phyloP scores from a whole-genome alignment of 92 coral and sea anemone genomes.

The Porites divaricata region DNA sequence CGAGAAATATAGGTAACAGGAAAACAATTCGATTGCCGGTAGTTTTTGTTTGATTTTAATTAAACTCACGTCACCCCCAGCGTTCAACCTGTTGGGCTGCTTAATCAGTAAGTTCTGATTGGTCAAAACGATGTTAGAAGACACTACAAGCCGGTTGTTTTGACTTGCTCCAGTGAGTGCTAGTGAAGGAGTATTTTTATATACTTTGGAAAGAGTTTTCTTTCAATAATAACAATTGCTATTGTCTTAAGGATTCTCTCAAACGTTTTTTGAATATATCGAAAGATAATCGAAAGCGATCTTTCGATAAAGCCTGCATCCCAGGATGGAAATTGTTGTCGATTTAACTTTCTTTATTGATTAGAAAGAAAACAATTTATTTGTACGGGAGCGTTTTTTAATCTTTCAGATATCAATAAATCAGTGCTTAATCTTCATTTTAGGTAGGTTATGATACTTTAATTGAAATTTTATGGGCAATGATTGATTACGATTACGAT shows the following conservation, averaged over 20 bases:
- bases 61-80: conserved; percentile 8
- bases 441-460: too few species aligned
- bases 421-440: too few species aligned
- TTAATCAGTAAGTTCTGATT: conserved; percentile 7
- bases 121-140: neutral
- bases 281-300: too few species aligned
- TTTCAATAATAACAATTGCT: neutral
- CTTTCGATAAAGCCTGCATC: too few species aligned
- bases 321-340: too few species aligned
- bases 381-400: too few species aligned
- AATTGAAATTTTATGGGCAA: too few species aligned
- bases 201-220: neutral
- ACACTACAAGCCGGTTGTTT: conserved; percentile 16
- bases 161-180: conserved; percentile 18
- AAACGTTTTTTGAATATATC: too few species aligned
- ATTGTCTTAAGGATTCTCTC: neutral
- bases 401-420: too few species aligned
- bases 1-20: conserved; percentile 43
- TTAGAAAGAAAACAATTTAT: too few species aligned
- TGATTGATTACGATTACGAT: too few species aligned
- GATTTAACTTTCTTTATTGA: too few species aligned
- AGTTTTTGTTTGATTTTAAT: conserved; percentile 24
- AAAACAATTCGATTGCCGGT: conserved; percentile 48
- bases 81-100: conserved; percentile 30
- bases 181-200: neutral